Percentiles rank a stretch among this genome's conserved stretches.
These are phyloP conservation scores for Leiothrix lutea DNA, from an alignment of 2,113 vertebrate species.

Conservation along the genomic window DNA sequence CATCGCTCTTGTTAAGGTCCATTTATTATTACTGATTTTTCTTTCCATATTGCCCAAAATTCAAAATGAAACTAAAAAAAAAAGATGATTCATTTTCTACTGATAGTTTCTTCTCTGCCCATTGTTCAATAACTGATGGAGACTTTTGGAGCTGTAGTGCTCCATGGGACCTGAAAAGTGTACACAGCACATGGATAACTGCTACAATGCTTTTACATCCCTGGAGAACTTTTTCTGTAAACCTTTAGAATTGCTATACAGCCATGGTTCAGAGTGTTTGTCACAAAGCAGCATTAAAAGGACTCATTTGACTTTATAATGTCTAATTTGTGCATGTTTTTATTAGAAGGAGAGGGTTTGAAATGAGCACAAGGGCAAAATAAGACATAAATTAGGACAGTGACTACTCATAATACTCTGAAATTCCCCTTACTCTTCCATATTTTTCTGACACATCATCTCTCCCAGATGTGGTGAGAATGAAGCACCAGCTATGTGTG, in stretches of 20 bases:
- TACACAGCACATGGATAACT: not conserved
- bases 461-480: not conserved
- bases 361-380: slow-evolving; percentile 46
- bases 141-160: not conserved
- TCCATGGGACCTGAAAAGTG: not conserved
- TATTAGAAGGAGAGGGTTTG: slow-evolving; percentile 23
- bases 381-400: slow-evolving; percentile 44
- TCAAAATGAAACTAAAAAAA: not conserved
- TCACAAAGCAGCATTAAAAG: slow-evolving; percentile 46
- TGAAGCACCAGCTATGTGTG: not conserved
- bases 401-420: not conserved
- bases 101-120: not conserved
- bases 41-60: not conserved
- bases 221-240: slow-evolving; percentile 2
- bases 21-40: slow-evolving; percentile 1
- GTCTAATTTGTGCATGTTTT: slow-evolving; percentile 37
- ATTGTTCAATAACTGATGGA: not conserved
- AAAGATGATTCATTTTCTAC: not conserved
- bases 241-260: not conserved
- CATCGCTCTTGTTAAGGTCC: not conserved
- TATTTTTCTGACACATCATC: slow-evolving; percentile 14
- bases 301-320: slow-evolving; percentile 57
- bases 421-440: slow-evolving; percentile 27
- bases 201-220: not conserved
- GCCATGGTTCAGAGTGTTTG: not conserved